Percentiles rank a stretch among this genome's conserved stretches.
Conservation (phyloP, 2,888 invertebrate species). For the Acronicta aceris region DNA sequence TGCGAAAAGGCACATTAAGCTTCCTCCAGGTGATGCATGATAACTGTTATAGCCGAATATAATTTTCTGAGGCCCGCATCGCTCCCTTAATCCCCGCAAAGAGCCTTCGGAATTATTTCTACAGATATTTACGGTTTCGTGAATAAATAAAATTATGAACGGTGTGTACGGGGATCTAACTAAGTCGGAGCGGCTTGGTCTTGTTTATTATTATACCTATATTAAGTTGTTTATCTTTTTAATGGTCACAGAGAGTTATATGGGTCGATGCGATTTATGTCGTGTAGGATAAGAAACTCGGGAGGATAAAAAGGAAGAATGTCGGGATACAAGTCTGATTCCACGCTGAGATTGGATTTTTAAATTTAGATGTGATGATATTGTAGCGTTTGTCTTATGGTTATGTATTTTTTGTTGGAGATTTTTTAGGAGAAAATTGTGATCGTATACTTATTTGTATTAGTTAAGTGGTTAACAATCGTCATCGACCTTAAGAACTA, state of each 20-base stretch:
- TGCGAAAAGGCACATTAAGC: constrained; percentile 88
- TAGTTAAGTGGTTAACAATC: constrained; percentile 10
- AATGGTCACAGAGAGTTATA: constrained; percentile 86
- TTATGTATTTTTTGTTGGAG: constrained; percentile 61
- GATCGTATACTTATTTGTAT: constrained; percentile 21
- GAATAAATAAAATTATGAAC: constrained; percentile 89
- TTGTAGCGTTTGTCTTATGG: constrained; percentile 67
- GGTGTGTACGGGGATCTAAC: constrained; percentile 82
- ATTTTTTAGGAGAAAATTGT: constrained; percentile 44
- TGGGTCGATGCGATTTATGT: constrained; percentile 85
- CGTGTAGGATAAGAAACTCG: constrained; percentile 80
- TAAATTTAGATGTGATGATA: constrained; percentile 86
- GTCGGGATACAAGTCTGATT: constrained; percentile 76
- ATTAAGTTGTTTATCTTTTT: constrained; percentile 89
- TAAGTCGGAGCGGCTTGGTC: constrained; percentile 74
- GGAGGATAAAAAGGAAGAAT: constrained; percentile 80
- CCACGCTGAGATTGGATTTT: constrained; percentile 84
- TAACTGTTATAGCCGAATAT: constrained; percentile 89
- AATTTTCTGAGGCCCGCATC: constrained; percentile 88
- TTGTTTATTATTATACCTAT: constrained; percentile 89
- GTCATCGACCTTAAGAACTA: neutral
- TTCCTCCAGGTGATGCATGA: constrained; percentile 89
- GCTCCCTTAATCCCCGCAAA: constrained; percentile 88
- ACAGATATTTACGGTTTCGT: constrained; percentile 88
- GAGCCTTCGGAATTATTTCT: constrained; percentile 88